Base-by-base conservation (phyloP, 2,113 vertebrate genomes). In the Lichenostomus cassidix region DNA sequence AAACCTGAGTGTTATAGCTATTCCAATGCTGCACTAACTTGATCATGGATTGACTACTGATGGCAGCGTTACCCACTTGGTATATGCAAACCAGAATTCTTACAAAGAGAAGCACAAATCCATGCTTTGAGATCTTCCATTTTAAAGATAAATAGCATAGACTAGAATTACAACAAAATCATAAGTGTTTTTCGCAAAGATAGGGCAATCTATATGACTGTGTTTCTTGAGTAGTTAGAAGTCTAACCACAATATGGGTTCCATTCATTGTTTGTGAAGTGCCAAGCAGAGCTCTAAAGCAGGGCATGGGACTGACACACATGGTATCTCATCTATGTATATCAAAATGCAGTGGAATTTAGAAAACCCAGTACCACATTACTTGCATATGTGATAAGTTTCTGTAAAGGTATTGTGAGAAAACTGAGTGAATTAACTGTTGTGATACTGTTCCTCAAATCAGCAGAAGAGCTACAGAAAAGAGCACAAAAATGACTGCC, bases 331-430 rank as follows among this genome's bases (percentile, higher is more conserved):
- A 56, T 5, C 29, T 58, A 5, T 7, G 27, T n/a, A 42, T 10
- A 9, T 41, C 42, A 89, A 59, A 80, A 23, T 4, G 9, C 9
- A 62, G 24, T 5, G 8, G 33, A 53, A 80, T 7, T 23, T 23
- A 50, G 50, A 64, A 87, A 68, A n/a, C 0, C 6, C 49, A 69
- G 22, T 39, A 19, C 23, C 41, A 64, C 21, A 7, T 15, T 12
- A 52, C 17, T 77, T 55, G 15, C 28, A 33, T 24, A 24, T 0
- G 0, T 23, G 12, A 1, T 71, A 44, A 60, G 2, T 14, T 71
- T 62, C 53, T 52, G n/a, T 31, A n/a, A 82, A 76, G 9, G 24
- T 42, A 42, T 23, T 81, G 68, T 19, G 46, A 79, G 13, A 77
- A 65, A 86, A 70, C 5, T 6, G 24, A 35, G 22, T 49, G 2